phyloP scores from a whole-genome alignment of 1,140 invertebrate species.

The Eriocheir sinensis region DNA sequence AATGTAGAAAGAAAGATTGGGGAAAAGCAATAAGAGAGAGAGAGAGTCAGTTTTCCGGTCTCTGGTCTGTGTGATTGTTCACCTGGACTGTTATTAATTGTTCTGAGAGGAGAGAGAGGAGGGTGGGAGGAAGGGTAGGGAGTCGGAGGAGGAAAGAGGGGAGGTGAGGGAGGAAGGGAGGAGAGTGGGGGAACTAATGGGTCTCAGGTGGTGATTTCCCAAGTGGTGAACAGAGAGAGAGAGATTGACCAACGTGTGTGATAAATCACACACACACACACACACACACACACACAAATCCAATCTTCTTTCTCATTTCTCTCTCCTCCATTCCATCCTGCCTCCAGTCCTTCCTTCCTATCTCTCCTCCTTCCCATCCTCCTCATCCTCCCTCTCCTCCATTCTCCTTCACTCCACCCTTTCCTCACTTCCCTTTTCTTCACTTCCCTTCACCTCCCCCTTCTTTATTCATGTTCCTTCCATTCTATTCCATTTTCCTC shows the following conservation, averaged over 20 bases:
- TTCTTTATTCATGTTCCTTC: too few relatives aligned
- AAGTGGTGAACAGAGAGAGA: slow-evolving; percentile 19
- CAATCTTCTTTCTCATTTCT: not conserved
- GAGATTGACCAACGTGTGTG: not conserved
- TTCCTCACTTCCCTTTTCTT: too few relatives aligned
- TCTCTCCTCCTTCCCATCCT: not conserved
- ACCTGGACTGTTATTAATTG: slow-evolving; percentile 16
- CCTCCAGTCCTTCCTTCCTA: not conserved
- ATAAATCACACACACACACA: not conserved
- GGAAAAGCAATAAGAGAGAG: not conserved
- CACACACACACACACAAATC: not conserved
- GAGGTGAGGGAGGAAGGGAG: not conserved
- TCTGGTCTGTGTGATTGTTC: slow-evolving; percentile 23
- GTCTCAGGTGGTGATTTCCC: too few relatives aligned
- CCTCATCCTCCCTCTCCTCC: too few relatives aligned
- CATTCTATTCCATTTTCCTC: too few relatives aligned
- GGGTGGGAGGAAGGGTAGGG: not conserved
- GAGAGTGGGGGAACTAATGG: not conserved
- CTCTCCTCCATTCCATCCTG: too few relatives aligned
- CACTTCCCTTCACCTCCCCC: not conserved
- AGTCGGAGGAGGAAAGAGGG: not conserved
- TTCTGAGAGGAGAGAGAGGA: not conserved
- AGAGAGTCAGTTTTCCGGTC: slow-evolving; percentile 31
- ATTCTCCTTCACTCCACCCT: too few relatives aligned
- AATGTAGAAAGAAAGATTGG: not conserved